phyloP scores from a whole-genome alignment of 2,888 invertebrate genomes.

The Ernsta delagoae region DNA sequence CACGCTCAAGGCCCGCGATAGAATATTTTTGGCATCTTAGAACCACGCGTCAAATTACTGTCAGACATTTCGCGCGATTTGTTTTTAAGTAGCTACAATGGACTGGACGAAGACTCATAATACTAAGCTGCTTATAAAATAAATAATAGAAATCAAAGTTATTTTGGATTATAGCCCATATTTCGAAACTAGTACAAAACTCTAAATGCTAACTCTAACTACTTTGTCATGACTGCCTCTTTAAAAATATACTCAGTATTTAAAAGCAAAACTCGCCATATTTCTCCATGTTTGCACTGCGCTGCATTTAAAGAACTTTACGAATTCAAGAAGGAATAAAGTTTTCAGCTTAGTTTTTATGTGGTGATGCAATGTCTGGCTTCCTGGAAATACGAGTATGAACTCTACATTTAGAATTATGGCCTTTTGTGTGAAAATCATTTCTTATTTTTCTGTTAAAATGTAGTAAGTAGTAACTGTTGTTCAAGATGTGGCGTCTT shows the following conservation, averaged over 20 bases:
- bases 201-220: background rate
- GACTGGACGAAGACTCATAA: no score
- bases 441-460: no score
- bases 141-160: no score
- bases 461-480: no score
- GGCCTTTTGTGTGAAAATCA: slow-evolving; percentile 12
- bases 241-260: background rate
- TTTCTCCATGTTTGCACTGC: slow-evolving; percentile 19
- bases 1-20: no score
- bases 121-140: background rate
- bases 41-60: no score
- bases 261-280: slow-evolving; percentile 14
- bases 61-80: no score
- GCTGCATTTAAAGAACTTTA: slow-evolving; percentile 31
- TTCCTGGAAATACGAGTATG: slow-evolving; percentile 29
- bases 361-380: slow-evolving; percentile 31
- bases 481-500: no score
- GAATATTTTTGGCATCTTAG: no score
- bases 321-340: slow-evolving; percentile 34
- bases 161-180: no score
- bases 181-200: no score
- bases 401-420: slow-evolving; percentile 33
- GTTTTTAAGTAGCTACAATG: no score
- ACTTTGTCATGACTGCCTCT: slow-evolving; percentile 7
- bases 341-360: slow-evolving; percentile 34